Conservation (phyloP, 2,113 vertebrate genomes). For the Corythornis cristatus region DNA sequence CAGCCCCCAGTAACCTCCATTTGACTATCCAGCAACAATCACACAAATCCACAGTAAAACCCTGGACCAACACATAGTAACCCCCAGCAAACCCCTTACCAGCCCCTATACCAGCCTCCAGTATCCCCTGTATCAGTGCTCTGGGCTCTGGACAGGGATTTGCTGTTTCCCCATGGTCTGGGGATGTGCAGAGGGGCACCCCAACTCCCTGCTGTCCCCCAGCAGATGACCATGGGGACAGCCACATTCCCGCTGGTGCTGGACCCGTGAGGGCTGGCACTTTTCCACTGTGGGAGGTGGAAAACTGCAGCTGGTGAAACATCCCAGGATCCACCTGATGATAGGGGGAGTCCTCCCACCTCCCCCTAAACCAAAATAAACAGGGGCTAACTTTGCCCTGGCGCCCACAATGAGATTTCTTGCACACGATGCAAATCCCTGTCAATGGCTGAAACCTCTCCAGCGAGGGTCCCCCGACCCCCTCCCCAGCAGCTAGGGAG, state of each 20-base stretch:
- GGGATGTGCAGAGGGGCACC: rapidly evolving
- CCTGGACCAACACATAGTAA: neutral
- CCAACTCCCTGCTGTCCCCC: neutral
- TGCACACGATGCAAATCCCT: neutral
- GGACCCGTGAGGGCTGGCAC: rapidly evolving
- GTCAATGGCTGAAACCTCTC: rapidly evolving
- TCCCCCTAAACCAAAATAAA: neutral
- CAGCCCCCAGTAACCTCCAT: neutral
- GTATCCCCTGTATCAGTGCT: neutral
- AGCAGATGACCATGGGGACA: rapidly evolving
- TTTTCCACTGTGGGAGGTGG: rapidly evolving
- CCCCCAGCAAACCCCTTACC: neutral
- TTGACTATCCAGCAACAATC: neutral
- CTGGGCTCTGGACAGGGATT: neutral
- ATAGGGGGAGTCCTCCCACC: neutral
- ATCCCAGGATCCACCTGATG: neutral
- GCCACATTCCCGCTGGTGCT: rapidly evolving
- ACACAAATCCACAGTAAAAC: neutral
- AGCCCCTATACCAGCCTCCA: neutral
- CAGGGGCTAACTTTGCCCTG: neutral
- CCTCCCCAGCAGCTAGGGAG: neutral
- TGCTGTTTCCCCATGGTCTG: no score
- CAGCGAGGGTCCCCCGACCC: rapidly evolving
- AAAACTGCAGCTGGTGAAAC: neutral
- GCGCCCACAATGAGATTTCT: rapidly evolving